Conservation (phyloP, 2,888 invertebrate species). For the Asteroscopus sphinx region DNA sequence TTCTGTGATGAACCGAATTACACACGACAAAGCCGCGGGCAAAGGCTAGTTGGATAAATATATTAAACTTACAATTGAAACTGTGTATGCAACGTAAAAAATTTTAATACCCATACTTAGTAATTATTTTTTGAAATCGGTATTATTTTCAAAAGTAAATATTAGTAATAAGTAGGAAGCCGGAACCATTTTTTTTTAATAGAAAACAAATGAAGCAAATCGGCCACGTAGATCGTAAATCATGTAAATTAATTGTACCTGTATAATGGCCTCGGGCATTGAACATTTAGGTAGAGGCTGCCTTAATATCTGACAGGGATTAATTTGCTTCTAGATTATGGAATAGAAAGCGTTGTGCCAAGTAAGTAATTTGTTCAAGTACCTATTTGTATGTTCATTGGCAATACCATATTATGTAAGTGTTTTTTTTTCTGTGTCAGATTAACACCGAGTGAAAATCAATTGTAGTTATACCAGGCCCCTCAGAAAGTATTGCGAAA, state of each 20-base stretch:
- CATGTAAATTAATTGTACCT: constrained; percentile 49
- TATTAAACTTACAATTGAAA: too few relatives aligned
- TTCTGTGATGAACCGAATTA: too few relatives aligned
- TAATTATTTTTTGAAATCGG: too few relatives aligned
- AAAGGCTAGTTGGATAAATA: too few relatives aligned
- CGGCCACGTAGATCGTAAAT: constrained; percentile 42
- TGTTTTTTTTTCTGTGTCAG: background rate
- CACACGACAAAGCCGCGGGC: too few relatives aligned
- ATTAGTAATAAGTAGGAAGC: too few relatives aligned
- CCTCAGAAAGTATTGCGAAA: too few relatives aligned
- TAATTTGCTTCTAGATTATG: constrained; percentile 29
- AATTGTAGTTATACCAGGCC: too few relatives aligned
- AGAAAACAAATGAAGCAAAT: constrained; percentile 33
- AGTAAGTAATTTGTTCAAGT: background rate
- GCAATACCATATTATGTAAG: background rate
- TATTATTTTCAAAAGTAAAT: too few relatives aligned
- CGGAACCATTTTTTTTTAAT: background rate
- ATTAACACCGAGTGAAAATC: constrained; percentile 27
- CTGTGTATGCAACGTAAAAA: too few relatives aligned
- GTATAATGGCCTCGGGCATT: constrained; percentile 33
- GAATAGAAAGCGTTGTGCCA: constrained; percentile 19
- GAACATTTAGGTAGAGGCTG: constrained; percentile 21
- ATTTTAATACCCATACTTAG: too few relatives aligned
- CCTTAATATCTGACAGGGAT: constrained; percentile 34
- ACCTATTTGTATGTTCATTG: background rate